Conservation (phyloP, 1,140 invertebrate genomes). For the Orchestia grillus region DNA sequence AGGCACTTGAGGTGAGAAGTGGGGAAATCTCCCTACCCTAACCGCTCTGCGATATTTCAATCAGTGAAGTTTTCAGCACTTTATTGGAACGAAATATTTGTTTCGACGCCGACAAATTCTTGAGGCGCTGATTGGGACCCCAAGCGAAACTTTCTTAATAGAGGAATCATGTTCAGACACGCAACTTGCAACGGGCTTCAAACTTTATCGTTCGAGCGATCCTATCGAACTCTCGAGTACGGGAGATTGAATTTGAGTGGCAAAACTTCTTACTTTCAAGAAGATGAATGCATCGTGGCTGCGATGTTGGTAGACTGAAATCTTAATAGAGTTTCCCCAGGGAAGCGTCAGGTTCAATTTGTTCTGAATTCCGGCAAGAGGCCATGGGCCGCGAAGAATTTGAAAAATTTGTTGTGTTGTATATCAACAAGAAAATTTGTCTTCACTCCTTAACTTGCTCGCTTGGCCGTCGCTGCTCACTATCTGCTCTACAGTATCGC, state of each 20-base stretch:
- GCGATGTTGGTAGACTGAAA: neutral
- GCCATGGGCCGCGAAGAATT: neutral
- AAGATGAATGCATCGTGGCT: neutral
- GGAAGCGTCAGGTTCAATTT: neutral
- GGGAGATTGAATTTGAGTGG: slow-evolving; percentile 21
- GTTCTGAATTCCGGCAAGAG: neutral
- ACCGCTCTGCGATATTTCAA: neutral
- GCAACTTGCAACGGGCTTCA: slow-evolving; percentile 13
- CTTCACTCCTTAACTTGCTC: no score
- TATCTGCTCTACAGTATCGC: neutral
- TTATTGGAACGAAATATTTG: slow-evolving; percentile 6
- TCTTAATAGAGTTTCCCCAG: neutral
- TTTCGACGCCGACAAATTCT: neutral
- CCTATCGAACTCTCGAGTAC: slow-evolving; percentile 18
- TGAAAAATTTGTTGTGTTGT: neutral
- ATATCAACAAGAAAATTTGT: neutral
- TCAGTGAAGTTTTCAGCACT: neutral
- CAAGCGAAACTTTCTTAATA: slow-evolving; percentile 27
- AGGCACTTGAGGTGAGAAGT: neutral
- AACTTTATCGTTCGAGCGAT: slow-evolving; percentile 30
- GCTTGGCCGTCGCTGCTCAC: neutral
- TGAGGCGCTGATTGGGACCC: neutral
- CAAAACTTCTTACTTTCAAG: slow-evolving; percentile 16
- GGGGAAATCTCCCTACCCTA: neutral
- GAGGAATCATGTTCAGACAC: slow-evolving; percentile 31